Evolutionary conservation across 2,113 vertebrate species (phyloP), one percentile per base, ranked within the genome.

Genomic region (Upupa epops): DNA sequence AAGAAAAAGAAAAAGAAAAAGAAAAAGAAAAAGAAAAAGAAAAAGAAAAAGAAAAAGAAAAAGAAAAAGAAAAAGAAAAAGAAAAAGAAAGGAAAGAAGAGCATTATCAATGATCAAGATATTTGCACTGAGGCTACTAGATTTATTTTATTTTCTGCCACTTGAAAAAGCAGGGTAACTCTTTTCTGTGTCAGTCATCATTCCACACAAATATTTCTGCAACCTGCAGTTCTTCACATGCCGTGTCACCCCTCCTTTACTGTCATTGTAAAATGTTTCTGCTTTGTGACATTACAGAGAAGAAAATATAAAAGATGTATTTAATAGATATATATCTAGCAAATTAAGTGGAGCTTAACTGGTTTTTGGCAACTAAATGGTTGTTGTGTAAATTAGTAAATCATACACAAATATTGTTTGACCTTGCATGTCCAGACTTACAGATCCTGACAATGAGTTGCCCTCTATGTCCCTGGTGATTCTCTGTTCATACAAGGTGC

Each of bases 401-500:
- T 87, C 19, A 17, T 11, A 2, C 5, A 42, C 12, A 45, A 40
- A 31, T 22, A 45, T 5, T 81, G 17, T 69, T 56, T 66, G 45
- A 55, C 22, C 9, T 17, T 61, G 8, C 15, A 1, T 20, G 32
- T 18, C 61, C n/a, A 9, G 77, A 22, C 6, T 32, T 76, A 3
- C 14, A 21, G 32, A 36, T 70, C 32, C 75, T 64, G 45, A 9
- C 14, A 26, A 0, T 17, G 69, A 26, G 74, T 14, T 34, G 42
- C 36, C 26, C 34, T 31, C 58, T 12, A 42, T 13, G n/a, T 51
- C 69, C 83, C 71, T 78, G 12, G 11, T 52, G n/a, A 34, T 58
- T 13, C 54, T 28, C 11, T 26, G 0, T 4, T 1, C 2, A n/a
- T 5, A 10, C 24, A 4, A 34, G 8, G 4, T 5, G 10, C 32